These are phyloP conservation scores for Centropyge bicolor DNA, from an alignment of 2,797 vertebrate genomes.

Conservation along the genomic window DNA sequence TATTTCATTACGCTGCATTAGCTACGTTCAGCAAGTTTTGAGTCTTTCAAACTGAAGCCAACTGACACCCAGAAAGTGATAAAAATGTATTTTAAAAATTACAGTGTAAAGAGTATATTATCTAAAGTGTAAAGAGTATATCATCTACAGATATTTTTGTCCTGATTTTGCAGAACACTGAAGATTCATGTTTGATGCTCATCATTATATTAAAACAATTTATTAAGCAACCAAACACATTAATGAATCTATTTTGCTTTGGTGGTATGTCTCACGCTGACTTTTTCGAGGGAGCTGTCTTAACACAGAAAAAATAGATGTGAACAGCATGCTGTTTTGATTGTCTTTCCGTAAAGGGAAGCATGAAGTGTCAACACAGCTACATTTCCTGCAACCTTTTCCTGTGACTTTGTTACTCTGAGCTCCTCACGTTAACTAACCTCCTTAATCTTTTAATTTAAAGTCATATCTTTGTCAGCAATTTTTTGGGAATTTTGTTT, in stretches of 20 bases:
- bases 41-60: too few relatives aligned
- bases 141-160: not conserved
- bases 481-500: slow-evolving; percentile 16
- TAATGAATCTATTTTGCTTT: not conserved
- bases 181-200: not conserved
- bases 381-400: slow-evolving; percentile 23
- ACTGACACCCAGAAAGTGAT: not conserved
- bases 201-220: not conserved
- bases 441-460: slow-evolving; percentile 17
- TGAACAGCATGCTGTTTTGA: slow-evolving; percentile 1
- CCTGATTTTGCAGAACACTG: not conserved
- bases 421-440: slow-evolving; percentile 9
- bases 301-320: slow-evolving; percentile 2
- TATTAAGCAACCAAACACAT: not conserved
- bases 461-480: slow-evolving; percentile 32
- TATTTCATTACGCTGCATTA: not conserved
- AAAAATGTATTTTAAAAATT: not conserved
- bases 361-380: slow-evolving; percentile 39
- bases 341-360: slow-evolving; percentile 31
- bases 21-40: too few relatives aligned
- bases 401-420: not conserved
- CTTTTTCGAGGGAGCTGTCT: slow-evolving; percentile 6
- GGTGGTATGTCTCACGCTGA: not conserved
- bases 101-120: not conserved
- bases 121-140: not conserved